phyloP scores from a whole-genome alignment of 2,113 vertebrate species.

The Cacatua alba region DNA sequence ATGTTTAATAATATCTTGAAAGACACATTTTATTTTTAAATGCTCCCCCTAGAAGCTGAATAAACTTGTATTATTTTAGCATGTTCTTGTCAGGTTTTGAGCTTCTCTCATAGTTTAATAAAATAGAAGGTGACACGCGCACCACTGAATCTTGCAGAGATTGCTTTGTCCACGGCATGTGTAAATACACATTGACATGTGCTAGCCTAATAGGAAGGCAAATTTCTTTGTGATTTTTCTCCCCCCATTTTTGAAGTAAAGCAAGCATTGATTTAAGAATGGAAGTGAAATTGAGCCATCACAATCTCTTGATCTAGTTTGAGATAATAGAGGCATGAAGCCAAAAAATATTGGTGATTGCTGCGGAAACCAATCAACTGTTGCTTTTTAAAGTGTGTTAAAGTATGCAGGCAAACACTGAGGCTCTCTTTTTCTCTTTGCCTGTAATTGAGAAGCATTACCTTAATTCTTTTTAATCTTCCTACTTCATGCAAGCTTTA shows the following conservation, averaged over 20 bases:
- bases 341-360: not conserved
- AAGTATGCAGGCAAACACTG: not conserved
- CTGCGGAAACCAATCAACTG: not conserved
- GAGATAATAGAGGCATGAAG: not conserved
- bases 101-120: not conserved
- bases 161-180: fast-evolving
- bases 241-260: not conserved
- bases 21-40: not conserved
- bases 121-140: not conserved
- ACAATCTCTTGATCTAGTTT: not conserved
- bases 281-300: not conserved
- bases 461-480: not conserved
- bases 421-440: not conserved
- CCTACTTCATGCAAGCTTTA: not conserved
- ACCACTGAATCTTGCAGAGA: not conserved
- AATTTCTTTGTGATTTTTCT: not conserved
- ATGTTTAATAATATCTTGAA: not conserved
- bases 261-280: not conserved
- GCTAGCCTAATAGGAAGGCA: not conserved
- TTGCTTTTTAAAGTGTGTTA: not conserved
- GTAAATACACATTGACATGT: not conserved
- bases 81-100: not conserved
- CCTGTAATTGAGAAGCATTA: not conserved
- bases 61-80: not conserved
- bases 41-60: not conserved